A percentile compares a stretch with the other conserved stretches of the same genome.
These are phyloP conservation scores for Drosophila suboccidentalis DNA, from an alignment of 2,888 invertebrate species.

Conservation along the genomic window DNA sequence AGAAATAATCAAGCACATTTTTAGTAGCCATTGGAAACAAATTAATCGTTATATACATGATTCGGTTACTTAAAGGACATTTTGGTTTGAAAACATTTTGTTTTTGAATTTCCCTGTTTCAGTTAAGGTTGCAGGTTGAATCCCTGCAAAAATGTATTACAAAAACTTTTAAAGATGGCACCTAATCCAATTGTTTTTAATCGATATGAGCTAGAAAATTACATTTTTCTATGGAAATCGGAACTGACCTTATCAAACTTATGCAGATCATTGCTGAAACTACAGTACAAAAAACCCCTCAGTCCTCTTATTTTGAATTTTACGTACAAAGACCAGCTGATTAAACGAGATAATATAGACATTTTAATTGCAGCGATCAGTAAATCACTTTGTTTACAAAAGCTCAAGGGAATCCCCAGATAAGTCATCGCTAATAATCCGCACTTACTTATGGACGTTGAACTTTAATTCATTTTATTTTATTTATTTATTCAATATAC, in stretches of 20 bases:
- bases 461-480: neutral
- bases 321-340: neutral
- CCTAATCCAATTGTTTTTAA: neutral
- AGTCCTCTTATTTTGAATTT: neutral
- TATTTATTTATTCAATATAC: slow-evolving; percentile 4
- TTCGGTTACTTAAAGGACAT: too few relatives aligned
- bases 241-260: neutral
- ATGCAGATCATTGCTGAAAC: neutral
- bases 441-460: neutral
- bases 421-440: neutral
- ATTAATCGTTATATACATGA: too few relatives aligned
- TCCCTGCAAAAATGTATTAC: too few relatives aligned
- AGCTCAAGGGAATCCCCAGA: slow-evolving; percentile 10
- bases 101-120: too few relatives aligned
- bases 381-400: slow-evolving; percentile 5
- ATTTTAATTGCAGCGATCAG: neutral
- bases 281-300: neutral
- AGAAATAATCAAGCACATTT: too few relatives aligned
- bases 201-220: too few relatives aligned
- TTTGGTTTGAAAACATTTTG: too few relatives aligned
- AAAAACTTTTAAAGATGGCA: neutral
- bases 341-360: neutral
- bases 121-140: too few relatives aligned
- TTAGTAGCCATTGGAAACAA: too few relatives aligned
- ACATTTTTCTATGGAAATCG: neutral